Base-by-base conservation (phyloP, 1,140 invertebrate species). In the Orius laevigatus region DNA sequence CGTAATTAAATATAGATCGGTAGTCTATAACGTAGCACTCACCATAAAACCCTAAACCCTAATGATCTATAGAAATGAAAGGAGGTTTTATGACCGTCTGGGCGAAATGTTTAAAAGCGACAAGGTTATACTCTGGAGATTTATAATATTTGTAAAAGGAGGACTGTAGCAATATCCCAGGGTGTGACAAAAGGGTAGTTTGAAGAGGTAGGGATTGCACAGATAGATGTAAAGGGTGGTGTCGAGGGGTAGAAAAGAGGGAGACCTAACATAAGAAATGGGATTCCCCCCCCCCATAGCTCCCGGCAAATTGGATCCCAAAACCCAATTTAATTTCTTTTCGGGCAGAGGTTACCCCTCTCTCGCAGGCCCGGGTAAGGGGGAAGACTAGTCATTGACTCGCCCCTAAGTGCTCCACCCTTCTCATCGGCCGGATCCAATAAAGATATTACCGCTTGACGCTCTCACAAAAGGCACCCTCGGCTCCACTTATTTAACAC, bases 271-370 rank as follows among this genome's bases (percentile, higher is more conserved):
- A 19, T 42, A 42, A 42, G 40, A 42, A 42, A 42, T 16, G 40
- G 18, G 40, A 42, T 42, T 42, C 40, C 19, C 40, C 40, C 10
- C 40, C 14, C 40, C 16, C 16, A 6, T 15, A 15, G 10, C 5
- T 42, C 14, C 14, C 5, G 40, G 40, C 40, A 42, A 42, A 42
- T 42, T 42, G 40, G 40, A 42, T 42, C 40, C 40, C 3, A 14
- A 14, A 14, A 42, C 18, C 40, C 40, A 42, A 42, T 42, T 42
- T 42, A 42, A 42, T 42, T 19, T 42, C 40, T 42, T 42, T 42
- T 42, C 10, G 12, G 40, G 40, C 14, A 25, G 25, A 25, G 25
- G 25, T 25, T 25, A 25, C 25, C 8, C 12, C 40, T 11, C 40
- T 14, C 12, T 14, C 18, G 18, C 14, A 11, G 4, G 40, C 5